Evolutionary conservation across 2,797 vertebrate species (phyloP), one percentile per base, ranked within the genome.

Genomic region (Phataginus tetradactyla): DNA sequence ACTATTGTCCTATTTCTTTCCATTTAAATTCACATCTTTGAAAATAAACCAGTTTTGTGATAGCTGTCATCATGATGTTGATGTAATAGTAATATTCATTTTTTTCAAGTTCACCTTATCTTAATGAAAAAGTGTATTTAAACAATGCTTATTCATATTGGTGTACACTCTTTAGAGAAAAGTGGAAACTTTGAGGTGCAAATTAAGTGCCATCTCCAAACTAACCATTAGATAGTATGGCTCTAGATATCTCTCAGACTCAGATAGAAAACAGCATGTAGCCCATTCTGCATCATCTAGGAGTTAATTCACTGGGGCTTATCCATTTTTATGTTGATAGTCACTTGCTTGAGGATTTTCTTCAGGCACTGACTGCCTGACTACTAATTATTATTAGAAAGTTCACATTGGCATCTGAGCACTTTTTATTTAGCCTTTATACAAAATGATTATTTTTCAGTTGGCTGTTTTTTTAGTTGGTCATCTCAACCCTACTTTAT

Each of bases 121-220:
- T 95, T 14, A 79, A 72, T 83, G 20, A 83, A 75, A n/a, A 80
- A 86, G 13, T 81, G 27, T 53, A 9, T 63, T 80, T 81, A 86
- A 94, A 57, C 83, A 91, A 51, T 96, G 69, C 8, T 75, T 79
- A 69, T 81, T 90, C 32, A 66, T 68, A 68, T 55, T 75, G 20
- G 2, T 86, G 27, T 92, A 59, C 42, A 9, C 86, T 90, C 45
- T 95, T 92, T 53, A 83, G 83, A 90, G 59, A 88, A 74, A 90
- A 94, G 55, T 18, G 25, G 61, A 75, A 88, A 80, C 53, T 66
- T 9, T 77, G 45, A 72, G 1, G 2, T 94, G 17, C 49, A 90
- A 57, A 42, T 57, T 77, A 92, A 95, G 42, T 68, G 34, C 27
- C 55, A 1, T 80, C 21, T 37, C 69, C 45, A 53, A 59, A 77